Base-by-base conservation (phyloP, 2,113 vertebrate genomes). In the Nettapus auritus region DNA sequence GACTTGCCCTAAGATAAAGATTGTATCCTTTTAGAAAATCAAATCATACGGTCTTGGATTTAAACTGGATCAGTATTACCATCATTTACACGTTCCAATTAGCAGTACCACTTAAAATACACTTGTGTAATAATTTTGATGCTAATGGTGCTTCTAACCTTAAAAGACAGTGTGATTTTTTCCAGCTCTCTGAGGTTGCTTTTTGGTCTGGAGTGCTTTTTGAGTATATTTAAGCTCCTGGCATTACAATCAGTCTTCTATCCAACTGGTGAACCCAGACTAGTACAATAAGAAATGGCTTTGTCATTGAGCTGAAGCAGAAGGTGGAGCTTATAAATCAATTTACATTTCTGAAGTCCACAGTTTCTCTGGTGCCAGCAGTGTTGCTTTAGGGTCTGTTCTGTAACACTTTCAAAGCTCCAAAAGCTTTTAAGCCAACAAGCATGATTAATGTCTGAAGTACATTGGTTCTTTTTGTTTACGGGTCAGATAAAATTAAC, bases 361-460 rank as follows among this genome's bases (percentile, higher is more conserved):
- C 95, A 93, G 97, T 97, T 93, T 91, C 89, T 90, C 85, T 97
- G 88, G 98, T 99, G 99, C 99, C 99, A 99, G 99, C 99, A 99
- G 98, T 98, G 98, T 98, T 98, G 98, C 98, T 99, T 98, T 98
- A 97, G 94, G 98, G 97, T 98, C 97, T 98, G 70, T 98, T 99
- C 97, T 99, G 96, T 99, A 98, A 99, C 98, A 96, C 97, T 98
- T 98, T 97, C 90, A 97, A 97, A 98, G 97, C 98, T 98, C 98
- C 97, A 97, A 97, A 98, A 98, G 98, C 98, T 98, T 98, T 98
- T 97, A 98, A 98, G 98, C 98, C 96, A 98, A 98, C 96, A 98
- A 98, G 99, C 99, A 99, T 99, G 99, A 98, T 98, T 98, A 98
- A 97, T 98, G 98, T 99, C 98, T 99, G 98, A 98, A 98, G 97